Evolutionary conservation across 23 tunicate genomes (phyloP), one percentile per base, ranked within the genome.

Genomic region (Trididemnum clinides): DNA sequence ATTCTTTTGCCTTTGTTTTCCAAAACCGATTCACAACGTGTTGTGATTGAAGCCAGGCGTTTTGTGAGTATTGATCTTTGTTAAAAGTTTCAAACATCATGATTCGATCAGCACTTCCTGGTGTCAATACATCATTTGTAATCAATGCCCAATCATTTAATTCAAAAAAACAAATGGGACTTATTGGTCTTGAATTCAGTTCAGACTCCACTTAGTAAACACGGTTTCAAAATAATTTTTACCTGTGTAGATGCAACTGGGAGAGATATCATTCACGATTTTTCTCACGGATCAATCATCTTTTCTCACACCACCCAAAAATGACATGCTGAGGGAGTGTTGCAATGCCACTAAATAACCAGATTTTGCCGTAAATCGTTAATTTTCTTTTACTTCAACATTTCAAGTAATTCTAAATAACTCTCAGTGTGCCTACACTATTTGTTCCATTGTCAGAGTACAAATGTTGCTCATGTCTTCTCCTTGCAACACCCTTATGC

Each of bases 391-490:
- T 10, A 44, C 15, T 44, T 15, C 54, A 44, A 7, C 15, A 10
- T 15, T 44, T 59, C 22, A 59, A 59, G 66, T 59, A 59, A 4
- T 59, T 28, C 22, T 10, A n/a, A 4, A 59, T 10, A n/a, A 59
- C 25, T n/a, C 22, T 59, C 22, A 19, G 66, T 19, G 66, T 28
- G 23, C 66, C 66, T 19, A 59, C 66, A n/a, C 20, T 19, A 28
- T 59, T 59, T 25, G 66, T 59, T 28, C 66, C 66, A 3, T 59
- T 59, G 22, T 59, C 66, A 59, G 66, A 59, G 25, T 59, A 59
- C 66, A 59, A 28, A 59, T 59, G 5, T 19, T 59, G 66, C 66
- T 19, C 66, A 59, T 59, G 66, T 59, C 66, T 59, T n/a, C 66
- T 10, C 25, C 66, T 15, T 12, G 66, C 25, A 44, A 44, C 54